Conservation (phyloP, 2,888 invertebrate species). For the Drosophila aldrichi region DNA sequence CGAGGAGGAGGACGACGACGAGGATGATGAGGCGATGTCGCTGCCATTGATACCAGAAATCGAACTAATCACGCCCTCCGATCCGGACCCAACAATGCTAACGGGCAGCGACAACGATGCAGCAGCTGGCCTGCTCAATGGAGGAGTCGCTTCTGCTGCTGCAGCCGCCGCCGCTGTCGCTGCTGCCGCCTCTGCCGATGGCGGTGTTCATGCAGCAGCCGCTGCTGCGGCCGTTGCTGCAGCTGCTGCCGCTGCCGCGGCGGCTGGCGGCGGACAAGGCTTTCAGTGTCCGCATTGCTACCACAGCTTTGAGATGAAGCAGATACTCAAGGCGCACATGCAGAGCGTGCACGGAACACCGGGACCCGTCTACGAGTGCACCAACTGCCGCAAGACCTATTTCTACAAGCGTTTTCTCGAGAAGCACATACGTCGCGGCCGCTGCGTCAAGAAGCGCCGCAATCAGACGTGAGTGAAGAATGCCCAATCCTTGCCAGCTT, state of each 20-base stretch:
- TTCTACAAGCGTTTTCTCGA: constrained; percentile 85
- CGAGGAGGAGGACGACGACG: constrained; percentile 80
- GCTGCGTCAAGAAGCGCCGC: constrained; percentile 84
- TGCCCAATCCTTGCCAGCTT: neutral
- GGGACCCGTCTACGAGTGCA: constrained; percentile 84
- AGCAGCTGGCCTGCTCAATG: constrained; percentile 28
- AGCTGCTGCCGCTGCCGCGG: neutral
- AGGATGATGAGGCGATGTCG: constrained; percentile 82
- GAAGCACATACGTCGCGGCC: constrained; percentile 84
- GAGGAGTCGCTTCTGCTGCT: constrained; percentile 1
- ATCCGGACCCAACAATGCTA: constrained; percentile 63
- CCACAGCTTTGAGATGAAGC: constrained; percentile 84
- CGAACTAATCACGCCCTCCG: constrained; percentile 83
- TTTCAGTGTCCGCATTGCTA: constrained; percentile 84
- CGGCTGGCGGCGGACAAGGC: constrained; percentile 52
- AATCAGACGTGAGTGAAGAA: constrained; percentile 83
- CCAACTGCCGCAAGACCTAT: constrained; percentile 84
- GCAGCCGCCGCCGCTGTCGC: neutral
- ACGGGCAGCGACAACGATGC: constrained; percentile 27
- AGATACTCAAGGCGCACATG: constrained; percentile 84
- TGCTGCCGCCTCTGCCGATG: neutral
- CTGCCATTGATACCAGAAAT: constrained; percentile 85
- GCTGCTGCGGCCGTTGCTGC: constrained; percentile 7
- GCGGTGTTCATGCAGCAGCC: constrained; percentile 3
- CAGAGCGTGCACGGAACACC: constrained; percentile 84